phyloP scores from a whole-genome alignment of 1,140 invertebrate genomes.

The Leptopilina clavipes region DNA sequence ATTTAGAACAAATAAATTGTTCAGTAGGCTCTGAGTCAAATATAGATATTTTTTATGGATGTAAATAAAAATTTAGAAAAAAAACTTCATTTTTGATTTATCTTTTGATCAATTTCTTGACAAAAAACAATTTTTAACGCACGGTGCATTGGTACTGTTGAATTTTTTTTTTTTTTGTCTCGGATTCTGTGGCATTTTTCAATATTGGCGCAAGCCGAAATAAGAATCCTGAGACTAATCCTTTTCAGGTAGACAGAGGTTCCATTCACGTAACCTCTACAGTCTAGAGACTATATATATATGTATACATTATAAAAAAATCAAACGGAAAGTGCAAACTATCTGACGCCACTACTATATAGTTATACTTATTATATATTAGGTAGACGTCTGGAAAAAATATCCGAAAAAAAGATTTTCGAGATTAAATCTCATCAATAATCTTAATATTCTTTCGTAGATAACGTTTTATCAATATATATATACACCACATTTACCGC shows the following conservation, averaged over 20 bases:
- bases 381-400: not conserved
- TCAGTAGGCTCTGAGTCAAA: no score
- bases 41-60: no score
- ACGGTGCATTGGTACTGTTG: no score
- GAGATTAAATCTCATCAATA: not conserved
- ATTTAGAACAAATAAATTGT: no score
- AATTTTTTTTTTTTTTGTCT: no score
- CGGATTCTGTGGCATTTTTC: not conserved
- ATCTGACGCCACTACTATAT: slow-evolving; percentile 3
- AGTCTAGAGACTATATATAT: not conserved
- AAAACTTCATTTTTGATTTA: no score
- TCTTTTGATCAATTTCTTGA: no score
- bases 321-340: slow-evolving; percentile 5
- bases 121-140: no score
- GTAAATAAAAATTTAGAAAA: no score
- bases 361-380: not conserved
- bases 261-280: slow-evolving; percentile 6
- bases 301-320: not conserved
- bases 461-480: not conserved
- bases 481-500: not conserved
- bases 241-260: slow-evolving; percentile 14
- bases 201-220: not conserved
- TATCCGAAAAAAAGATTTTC: not conserved
- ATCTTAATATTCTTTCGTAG: not conserved
- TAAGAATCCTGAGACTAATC: slow-evolving; percentile 18